These are phyloP conservation scores for Lysandra bellargus DNA, from an alignment of 2,888 invertebrate species.

Conservation along the genomic window DNA sequence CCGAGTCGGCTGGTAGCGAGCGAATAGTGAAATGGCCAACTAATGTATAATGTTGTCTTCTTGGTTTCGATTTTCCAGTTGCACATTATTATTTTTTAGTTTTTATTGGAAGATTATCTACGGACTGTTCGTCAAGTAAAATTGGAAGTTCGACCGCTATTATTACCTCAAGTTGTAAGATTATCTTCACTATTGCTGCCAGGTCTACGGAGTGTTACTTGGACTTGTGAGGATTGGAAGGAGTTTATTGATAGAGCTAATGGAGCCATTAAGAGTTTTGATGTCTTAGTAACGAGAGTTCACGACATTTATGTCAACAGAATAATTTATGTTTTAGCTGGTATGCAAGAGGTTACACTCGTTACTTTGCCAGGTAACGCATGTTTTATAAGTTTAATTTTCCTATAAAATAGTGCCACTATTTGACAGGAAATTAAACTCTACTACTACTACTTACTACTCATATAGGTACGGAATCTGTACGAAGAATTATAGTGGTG, in stretches of 20 bases:
- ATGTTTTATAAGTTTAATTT: neutral
- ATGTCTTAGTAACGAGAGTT: conserved; percentile 86
- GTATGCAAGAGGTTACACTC: conserved; percentile 92
- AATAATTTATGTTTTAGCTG: conserved; percentile 91
- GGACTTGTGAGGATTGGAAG: conserved; percentile 93
- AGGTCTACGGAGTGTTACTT: conserved; percentile 88
- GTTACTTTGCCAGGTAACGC: conserved; percentile 86
- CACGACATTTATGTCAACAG: conserved; percentile 95
- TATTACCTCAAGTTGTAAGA: conserved; percentile 92
- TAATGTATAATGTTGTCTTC: too few relatives aligned
- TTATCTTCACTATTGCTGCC: conserved; percentile 91
- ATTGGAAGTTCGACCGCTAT: conserved; percentile 92
- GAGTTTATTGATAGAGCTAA: conserved; percentile 88
- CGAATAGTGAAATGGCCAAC: too few relatives aligned
- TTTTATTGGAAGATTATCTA: conserved; percentile 88
- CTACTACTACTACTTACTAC: too few relatives aligned
- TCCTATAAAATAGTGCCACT: too few relatives aligned
- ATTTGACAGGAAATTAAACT: too few relatives aligned
- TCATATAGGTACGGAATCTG: too few relatives aligned
- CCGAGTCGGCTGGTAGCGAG: too few relatives aligned
- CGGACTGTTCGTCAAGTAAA: conserved; percentile 88
- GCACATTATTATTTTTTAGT: conserved; percentile 68
- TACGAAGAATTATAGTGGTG: too few relatives aligned
- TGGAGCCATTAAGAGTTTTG: conserved; percentile 89
- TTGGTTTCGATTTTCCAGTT: neutral